Evolutionary conservation across 2,797 vertebrate genomes (phyloP), one percentile per base, ranked within the genome.

Genomic region (Knipowitschia caucasica): DNA sequence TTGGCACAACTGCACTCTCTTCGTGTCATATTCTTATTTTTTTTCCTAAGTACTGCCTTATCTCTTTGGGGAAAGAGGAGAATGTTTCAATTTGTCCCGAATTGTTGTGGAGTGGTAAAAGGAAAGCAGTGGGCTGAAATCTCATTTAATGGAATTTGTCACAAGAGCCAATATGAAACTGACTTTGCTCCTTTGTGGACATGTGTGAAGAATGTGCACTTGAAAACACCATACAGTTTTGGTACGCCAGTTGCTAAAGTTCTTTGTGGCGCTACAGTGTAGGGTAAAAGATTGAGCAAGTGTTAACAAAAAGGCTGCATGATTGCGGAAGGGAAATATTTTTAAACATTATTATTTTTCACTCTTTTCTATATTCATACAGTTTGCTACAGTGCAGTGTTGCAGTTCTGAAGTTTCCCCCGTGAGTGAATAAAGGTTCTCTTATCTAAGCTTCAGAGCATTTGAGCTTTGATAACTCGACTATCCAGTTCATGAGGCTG

Each of bases 71-170:
- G 45, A 59, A 53, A 15, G 24, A 70, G 73, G 71, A 74, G 36
- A 65, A 77, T 58, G 57, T 81, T 83, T 85, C 70, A 77, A 78
- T 87, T 85, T 85, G 77, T 83, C 78, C 76, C 47, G 71, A 76
- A 71, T 62, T 74, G 71, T 78, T 64, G 69, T 78, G 60, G 61
- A 62, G 44, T 77, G 69, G 63, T 59, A 67, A 70, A 67, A 65
- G 67, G 55, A 72, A 69, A 56, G 67, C 26, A 40, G 59, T 60
- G 67, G 71, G 54, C 73, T 72, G 78, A 76, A 81, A 85, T 84
- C 71, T 81, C 65, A 83, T 82, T 78, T 80, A 70, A 66, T 51
- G 71, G 64, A 81, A 76, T 72, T 75, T 83, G 75, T 83, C 82
- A 75, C 61, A 66, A 81, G 75, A 75, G 71, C 64, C 67, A 68